A percentile compares a stretch with the other conserved stretches of the same genome.
Evolutionary conservation across 2,797 vertebrate genomes (phyloP).

Genomic region (Alca torda): DNA sequence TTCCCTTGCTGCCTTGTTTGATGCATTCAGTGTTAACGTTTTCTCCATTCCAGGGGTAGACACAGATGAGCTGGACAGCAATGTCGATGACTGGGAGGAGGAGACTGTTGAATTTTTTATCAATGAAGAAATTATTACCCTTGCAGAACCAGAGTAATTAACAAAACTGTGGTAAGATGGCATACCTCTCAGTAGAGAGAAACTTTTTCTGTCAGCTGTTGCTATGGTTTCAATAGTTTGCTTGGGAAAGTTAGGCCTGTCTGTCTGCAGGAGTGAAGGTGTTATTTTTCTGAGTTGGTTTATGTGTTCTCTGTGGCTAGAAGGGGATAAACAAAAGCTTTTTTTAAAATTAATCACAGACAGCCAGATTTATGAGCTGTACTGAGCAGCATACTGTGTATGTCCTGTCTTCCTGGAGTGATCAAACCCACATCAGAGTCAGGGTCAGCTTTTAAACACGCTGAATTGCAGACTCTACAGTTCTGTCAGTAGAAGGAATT

Average conservation of each 20-base stretch:
- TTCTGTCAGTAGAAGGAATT: not conserved
- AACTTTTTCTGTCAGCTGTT: not conserved
- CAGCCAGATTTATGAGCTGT: not conserved
- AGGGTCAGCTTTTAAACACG: not conserved
- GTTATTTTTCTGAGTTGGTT: not conserved
- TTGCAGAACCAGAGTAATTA: slow-evolving; percentile 90
- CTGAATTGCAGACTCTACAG: not conserved
- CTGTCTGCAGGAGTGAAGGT: not conserved
- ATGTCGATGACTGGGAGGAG: slow-evolving; percentile 98
- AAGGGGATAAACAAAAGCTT: not conserved
- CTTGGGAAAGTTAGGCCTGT: not conserved
- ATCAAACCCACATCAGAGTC: not conserved
- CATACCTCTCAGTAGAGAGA: not conserved
- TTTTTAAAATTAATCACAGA: not conserved
- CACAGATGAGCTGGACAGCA: slow-evolving; percentile 95
- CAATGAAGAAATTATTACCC: slow-evolving; percentile 97
- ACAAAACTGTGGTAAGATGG: slow-evolving; percentile 79
- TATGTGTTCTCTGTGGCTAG: not conserved
- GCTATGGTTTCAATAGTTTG: not conserved
- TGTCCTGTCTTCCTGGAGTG: not conserved
- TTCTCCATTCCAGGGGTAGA: slow-evolving; percentile 83
- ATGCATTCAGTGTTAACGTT: not conserved
- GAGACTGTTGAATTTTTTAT: slow-evolving; percentile 99
- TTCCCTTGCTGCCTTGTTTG: not conserved
- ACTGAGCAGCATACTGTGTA: not conserved